A percentile compares a stretch with the other conserved stretches of the same genome.
These are phyloP conservation scores for Dione juno DNA, from an alignment of 2,888 invertebrate species.

Conservation along the genomic window DNA sequence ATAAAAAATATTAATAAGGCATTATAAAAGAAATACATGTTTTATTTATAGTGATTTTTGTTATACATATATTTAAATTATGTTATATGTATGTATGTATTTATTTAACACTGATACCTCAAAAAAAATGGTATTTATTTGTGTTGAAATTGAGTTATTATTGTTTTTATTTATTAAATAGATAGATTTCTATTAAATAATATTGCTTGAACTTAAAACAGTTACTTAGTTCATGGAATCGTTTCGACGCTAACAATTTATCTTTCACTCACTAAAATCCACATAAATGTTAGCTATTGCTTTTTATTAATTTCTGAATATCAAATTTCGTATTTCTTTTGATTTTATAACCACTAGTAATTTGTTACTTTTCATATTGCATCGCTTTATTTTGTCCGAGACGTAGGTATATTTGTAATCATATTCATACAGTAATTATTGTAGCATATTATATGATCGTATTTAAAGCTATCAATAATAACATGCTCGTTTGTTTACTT, in stretches of 20 bases:
- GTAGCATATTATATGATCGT: neutral
- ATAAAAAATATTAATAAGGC: slow-evolving; percentile 18
- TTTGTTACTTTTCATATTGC: slow-evolving; percentile 14
- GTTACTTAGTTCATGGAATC: neutral
- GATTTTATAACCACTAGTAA: slow-evolving; percentile 8
- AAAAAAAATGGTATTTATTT: neutral
- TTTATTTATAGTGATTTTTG: slow-evolving; percentile 6
- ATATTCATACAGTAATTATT: slow-evolving; percentile 7
- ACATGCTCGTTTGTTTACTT: slow-evolving; percentile 39
- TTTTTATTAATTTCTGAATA: neutral
- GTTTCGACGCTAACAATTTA: neutral
- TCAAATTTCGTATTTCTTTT: neutral
- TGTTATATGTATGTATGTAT: neutral
- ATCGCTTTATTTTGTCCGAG: slow-evolving; percentile 5
- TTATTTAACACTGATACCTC: slow-evolving; percentile 5
- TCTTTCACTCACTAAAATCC: neutral
- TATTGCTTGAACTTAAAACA: neutral
- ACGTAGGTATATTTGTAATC: neutral
- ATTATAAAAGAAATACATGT: slow-evolving; percentile 16
- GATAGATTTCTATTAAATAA: neutral
- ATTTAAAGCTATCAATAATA: neutral
- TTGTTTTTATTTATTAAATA: neutral
- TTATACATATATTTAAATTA: neutral
- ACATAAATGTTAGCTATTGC: neutral
- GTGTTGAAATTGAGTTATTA: no score